Percentiles rank a stretch among this genome's conserved stretches.
phyloP scores from a whole-genome alignment of 2,113 vertebrate genomes.

The Brachirus orientalis region DNA sequence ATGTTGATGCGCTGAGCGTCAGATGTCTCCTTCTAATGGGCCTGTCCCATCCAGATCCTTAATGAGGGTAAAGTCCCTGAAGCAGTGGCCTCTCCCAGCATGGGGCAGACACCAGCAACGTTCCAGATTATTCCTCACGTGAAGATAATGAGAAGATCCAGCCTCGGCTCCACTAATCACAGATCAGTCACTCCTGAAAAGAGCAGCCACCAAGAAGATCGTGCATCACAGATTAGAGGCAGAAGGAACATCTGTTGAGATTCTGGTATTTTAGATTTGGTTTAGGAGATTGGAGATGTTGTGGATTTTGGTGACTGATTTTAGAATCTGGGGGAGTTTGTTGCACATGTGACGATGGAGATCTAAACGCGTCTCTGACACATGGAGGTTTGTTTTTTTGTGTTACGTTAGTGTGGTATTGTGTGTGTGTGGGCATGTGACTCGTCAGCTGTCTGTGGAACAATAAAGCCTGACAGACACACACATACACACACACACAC shows the following conservation, averaged over 20 bases:
- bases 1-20: constrained; percentile 39
- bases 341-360: too few species aligned
- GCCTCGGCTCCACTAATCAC: constrained; percentile 58
- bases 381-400: constrained; percentile 31
- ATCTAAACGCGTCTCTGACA: too few species aligned
- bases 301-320: too few species aligned
- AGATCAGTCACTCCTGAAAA: constrained; percentile 63
- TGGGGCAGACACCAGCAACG: constrained; percentile 62
- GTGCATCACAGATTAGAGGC: constrained; percentile 71
- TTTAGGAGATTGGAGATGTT: constrained; percentile 47
- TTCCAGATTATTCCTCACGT: constrained; percentile 67
- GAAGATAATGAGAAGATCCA: constrained; percentile 77
- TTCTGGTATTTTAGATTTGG: too few species aligned
- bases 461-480: constrained; percentile 40
- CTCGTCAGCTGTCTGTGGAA: constrained; percentile 60
- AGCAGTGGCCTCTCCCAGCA: constrained; percentile 63
- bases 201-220: constrained; percentile 47
- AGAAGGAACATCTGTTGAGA: constrained; percentile 61
- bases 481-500: background rate
- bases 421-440: background rate
- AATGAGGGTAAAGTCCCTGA: constrained; percentile 70
- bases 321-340: too few species aligned
- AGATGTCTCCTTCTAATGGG: constrained; percentile 66
- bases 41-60: constrained; percentile 52
- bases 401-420: constrained; percentile 34